Percentiles rank a stretch among this genome's conserved stretches.
Evolutionary conservation across 1,140 invertebrate species (phyloP).

Genomic region (Onthophagus taurus): DNA sequence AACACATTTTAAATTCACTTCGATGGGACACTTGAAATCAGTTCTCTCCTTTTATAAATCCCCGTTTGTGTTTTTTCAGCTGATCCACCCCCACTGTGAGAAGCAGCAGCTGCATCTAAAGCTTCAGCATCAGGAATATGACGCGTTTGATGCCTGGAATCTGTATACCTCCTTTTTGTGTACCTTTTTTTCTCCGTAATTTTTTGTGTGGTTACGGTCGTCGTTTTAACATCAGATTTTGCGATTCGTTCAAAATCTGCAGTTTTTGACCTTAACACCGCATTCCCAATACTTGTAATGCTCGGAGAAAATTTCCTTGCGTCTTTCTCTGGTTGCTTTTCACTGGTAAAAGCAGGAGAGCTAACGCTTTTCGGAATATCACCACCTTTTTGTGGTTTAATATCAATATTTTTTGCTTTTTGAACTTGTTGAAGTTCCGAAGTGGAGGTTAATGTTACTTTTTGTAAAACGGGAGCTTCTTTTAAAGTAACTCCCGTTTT

Average conservation of each 20-base stretch:
- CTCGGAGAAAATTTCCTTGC: conserved; percentile 46
- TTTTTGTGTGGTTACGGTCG: conserved; percentile 40
- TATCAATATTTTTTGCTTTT: conserved; percentile 24
- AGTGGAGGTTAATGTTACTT: conserved; percentile 48
- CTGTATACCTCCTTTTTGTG: conserved; percentile 51
- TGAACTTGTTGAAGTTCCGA: conserved; percentile 44
- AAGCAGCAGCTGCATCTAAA: conserved; percentile 28
- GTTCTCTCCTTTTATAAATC: conserved; percentile 64
- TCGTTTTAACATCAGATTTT: conserved; percentile 36
- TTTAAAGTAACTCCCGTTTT: conserved; percentile 15
- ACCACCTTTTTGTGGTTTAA: conserved; percentile 18
- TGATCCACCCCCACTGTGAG: conserved; percentile 21
- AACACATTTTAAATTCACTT: conserved; percentile 18
- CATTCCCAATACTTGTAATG: conserved; percentile 56
- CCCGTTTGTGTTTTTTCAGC: conserved; percentile 21
- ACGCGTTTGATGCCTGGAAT: conserved; percentile 50
- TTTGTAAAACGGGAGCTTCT: conserved; percentile 40
- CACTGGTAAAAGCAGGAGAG: conserved; percentile 15
- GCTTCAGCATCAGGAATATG: conserved; percentile 49
- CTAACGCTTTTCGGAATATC: conserved; percentile 28
- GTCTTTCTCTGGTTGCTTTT: conserved; percentile 28
- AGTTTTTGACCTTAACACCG: conserved; percentile 55
- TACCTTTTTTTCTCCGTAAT: conserved; percentile 56
- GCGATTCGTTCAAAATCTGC: conserved; percentile 55
- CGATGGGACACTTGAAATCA: conserved; percentile 64